Evolutionary conservation across 2,797 vertebrate genomes (phyloP).

Genomic region (Fundulus diaphanus): DNA sequence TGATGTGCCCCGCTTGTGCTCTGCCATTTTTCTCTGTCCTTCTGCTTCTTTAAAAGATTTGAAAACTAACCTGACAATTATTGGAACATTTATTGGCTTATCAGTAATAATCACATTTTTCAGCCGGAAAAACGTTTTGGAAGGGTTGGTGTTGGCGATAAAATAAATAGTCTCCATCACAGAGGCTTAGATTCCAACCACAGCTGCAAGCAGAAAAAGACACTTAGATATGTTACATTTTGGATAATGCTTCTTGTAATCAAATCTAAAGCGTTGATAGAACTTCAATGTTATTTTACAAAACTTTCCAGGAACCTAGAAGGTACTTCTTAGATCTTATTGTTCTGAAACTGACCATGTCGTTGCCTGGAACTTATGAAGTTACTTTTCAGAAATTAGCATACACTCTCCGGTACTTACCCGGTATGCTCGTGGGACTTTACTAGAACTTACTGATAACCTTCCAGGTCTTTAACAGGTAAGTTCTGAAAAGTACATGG

Average conservation of each 20-base stretch:
- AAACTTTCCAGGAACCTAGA: background rate
- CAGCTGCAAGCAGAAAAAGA: conserved; percentile 42
- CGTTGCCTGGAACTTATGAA: background rate
- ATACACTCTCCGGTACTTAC: background rate
- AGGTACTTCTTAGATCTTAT: background rate
- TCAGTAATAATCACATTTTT: conserved; percentile 65
- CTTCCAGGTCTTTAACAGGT: background rate
- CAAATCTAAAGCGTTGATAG: background rate
- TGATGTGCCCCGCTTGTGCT: conserved; percentile 30
- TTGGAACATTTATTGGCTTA: conserved; percentile 76
- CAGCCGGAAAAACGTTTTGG: conserved; percentile 55
- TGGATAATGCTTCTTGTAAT: background rate
- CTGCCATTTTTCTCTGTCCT: conserved; percentile 41
- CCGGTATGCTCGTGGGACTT: background rate
- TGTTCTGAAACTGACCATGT: background rate
- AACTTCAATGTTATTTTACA: background rate
- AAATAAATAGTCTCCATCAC: conserved; percentile 49
- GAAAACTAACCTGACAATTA: conserved; percentile 73
- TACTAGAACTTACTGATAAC: background rate
- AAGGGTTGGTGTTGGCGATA: conserved; percentile 55
- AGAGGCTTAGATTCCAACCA: conserved; percentile 41
- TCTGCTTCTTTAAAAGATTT: conserved; percentile 67
- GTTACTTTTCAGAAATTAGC: background rate
- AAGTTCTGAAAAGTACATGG: background rate
- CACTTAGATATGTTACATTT: conserved; percentile 19